These are phyloP conservation scores for Ptychoptera albimana DNA, from an alignment of 2,888 invertebrate species.

Conservation along the genomic window DNA sequence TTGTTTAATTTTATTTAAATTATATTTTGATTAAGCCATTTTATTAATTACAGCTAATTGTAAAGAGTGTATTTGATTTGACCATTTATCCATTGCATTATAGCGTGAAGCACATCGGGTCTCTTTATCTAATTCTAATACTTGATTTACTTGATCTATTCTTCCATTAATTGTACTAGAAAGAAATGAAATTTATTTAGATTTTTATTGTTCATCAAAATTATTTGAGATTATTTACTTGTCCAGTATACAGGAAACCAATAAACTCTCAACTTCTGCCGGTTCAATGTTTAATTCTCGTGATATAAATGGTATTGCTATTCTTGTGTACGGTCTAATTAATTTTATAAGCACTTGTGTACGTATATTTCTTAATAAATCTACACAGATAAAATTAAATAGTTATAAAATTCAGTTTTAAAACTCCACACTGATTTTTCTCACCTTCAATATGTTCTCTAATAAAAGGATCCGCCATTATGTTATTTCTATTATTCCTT, in stretches of 20 bases:
- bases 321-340: conserved; percentile 94
- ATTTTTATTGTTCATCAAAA: conserved; percentile 1
- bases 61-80: conserved; percentile 71
- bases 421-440: conserved; percentile 1
- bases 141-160: conserved; percentile 88
- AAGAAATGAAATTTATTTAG: conserved; percentile 10
- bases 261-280: conserved; percentile 85
- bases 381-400: conserved; percentile 30
- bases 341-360: conserved; percentile 94
- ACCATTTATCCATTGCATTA: conserved; percentile 91
- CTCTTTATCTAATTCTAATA: conserved; percentile 70
- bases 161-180: conserved; percentile 68
- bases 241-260: conserved; percentile 96
- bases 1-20: too few relatives aligned
- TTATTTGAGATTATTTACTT: conserved; percentile 52
- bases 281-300: conserved; percentile 86
- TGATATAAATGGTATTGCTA: conserved; percentile 95
- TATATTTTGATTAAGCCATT: conserved; percentile 60
- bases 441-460: conserved; percentile 90
- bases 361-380: conserved; percentile 84
- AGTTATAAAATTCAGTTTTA: conserved; percentile 1
- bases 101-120: conserved; percentile 75
- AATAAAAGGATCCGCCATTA: conserved; percentile 99
- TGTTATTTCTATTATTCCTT: conserved; percentile 82
- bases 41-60: conserved; percentile 86